Evolutionary conservation across 2,113 vertebrate species (phyloP).

Genomic region (Passer montanus): DNA sequence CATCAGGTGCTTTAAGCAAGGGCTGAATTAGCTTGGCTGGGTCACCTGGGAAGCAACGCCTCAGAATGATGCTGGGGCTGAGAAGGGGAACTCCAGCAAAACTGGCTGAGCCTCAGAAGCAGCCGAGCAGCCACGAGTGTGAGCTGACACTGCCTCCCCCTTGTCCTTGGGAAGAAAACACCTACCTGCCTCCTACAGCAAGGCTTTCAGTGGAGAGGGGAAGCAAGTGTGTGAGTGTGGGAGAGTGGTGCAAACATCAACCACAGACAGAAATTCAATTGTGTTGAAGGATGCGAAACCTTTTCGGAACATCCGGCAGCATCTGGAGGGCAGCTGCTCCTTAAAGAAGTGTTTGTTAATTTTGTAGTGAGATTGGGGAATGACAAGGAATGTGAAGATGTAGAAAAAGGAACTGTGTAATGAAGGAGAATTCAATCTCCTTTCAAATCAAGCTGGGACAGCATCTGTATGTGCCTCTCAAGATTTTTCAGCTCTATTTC

Average conservation of each 20-base stretch:
- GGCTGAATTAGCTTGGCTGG: background rate
- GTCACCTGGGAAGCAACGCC: background rate
- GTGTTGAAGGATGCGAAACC: background rate
- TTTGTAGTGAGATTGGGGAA: background rate
- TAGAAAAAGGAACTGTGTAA: background rate
- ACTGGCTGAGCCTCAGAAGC: background rate
- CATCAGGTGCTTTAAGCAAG: background rate
- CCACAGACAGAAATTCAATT: background rate
- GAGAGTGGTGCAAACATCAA: background rate
- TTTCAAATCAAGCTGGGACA: background rate
- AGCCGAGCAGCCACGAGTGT: background rate
- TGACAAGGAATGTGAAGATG: background rate
- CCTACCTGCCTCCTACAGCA: background rate
- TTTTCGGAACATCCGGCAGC: background rate
- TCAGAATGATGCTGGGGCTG: background rate
- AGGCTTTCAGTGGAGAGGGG: background rate
- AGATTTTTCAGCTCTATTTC: background rate
- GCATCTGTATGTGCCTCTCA: background rate
- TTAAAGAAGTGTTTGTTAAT: constrained; percentile 6
- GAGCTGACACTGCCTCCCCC: background rate
- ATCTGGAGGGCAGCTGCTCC: background rate
- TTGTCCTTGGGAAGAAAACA: background rate
- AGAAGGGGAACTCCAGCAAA: background rate
- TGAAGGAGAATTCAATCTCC: background rate
- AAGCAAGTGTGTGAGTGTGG: background rate